Base-by-base conservation (phyloP, 2,113 vertebrate species). In the Pachyramphus minor region DNA sequence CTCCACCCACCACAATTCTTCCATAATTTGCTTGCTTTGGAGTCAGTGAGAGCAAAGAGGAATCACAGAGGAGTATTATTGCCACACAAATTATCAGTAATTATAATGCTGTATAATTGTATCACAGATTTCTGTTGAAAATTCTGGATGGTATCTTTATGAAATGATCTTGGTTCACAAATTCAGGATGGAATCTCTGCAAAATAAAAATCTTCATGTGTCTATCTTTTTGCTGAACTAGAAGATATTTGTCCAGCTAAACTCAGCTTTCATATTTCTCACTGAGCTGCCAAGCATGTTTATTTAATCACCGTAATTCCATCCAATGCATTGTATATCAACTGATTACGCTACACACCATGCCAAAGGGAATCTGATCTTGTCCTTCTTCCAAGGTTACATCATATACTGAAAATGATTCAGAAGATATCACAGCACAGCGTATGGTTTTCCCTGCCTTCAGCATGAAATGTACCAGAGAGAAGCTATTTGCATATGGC, bases 401-500 rank as follows among this genome's bases (percentile, higher is more conserved):
- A 89, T 91, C 73, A 84, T 59, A 15, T 42, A 59, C 33, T 59
- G 44, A 60, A 60, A 69, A n/a, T 42, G 72, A 73, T 74, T 93
- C 89, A 94, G 75, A 77, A 76, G 13, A 31, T 33, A 83, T 7
- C 60, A 89, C 52, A 69, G 30, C 88, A 76, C 52, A 93, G 82
- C 89, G 96, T n/a, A 98, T 94, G 37, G 82, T 74, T 97, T 98
- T 84, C n/a, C 92, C 92, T 49, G 79, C 62, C 56, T 96, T 92
- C 91, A 97, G 73, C 67, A 96, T 97, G 78, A 98, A 97, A 77
- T 92, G 83, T 55, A 95, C 62, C 64, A 81, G 84, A 75, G 96
- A 97, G 79, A 97, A 74, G 42, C 94, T 96, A 85, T 97, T 97
- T 83, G 97, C 97, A 79, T 97, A 96, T 2, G 56, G 86, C 44